Percentiles rank a stretch among this genome's conserved stretches.
Conservation (phyloP, 2,888 invertebrate species). For the Drosophila kokeensis region DNA sequence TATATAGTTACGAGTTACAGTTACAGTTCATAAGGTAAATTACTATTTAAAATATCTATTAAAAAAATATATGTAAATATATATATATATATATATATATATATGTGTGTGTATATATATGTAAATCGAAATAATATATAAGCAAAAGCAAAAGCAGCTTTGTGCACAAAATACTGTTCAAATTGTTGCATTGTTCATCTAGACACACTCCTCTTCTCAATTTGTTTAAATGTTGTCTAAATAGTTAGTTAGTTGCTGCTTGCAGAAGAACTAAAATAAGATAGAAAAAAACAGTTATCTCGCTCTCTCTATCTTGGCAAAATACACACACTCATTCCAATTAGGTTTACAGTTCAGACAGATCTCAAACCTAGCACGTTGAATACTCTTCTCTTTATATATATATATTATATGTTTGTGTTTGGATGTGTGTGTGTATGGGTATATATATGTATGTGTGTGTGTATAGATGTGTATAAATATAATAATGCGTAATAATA, state of each 20-base stretch:
- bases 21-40: constrained; percentile 34
- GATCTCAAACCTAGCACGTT: constrained; percentile 50
- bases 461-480: constrained; percentile 37
- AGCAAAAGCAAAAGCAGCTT: constrained; percentile 64
- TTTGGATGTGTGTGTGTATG: constrained; percentile 21
- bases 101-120: not conserved
- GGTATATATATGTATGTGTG: constrained; percentile 5
- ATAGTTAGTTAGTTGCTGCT: constrained; percentile 29
- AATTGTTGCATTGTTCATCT: constrained; percentile 33
- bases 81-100: not conserved
- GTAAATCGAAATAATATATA: constrained; percentile 24
- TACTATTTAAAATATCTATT: constrained; percentile 21
- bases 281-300: constrained; percentile 2
- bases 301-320: constrained; percentile 7
- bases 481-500: constrained; percentile 59
- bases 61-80: constrained; percentile 13
- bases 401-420: constrained; percentile 18
- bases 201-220: constrained; percentile 17
- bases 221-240: constrained; percentile 20
- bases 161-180: constrained; percentile 67
- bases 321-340: constrained; percentile 18
- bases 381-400: constrained; percentile 37
- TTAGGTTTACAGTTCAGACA: constrained; percentile 13
- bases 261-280: not conserved
- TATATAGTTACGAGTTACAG: constrained; percentile 33